These are phyloP conservation scores for Chymomyza fuscimana DNA, from an alignment of 2,888 invertebrate species.

Conservation along the genomic window DNA sequence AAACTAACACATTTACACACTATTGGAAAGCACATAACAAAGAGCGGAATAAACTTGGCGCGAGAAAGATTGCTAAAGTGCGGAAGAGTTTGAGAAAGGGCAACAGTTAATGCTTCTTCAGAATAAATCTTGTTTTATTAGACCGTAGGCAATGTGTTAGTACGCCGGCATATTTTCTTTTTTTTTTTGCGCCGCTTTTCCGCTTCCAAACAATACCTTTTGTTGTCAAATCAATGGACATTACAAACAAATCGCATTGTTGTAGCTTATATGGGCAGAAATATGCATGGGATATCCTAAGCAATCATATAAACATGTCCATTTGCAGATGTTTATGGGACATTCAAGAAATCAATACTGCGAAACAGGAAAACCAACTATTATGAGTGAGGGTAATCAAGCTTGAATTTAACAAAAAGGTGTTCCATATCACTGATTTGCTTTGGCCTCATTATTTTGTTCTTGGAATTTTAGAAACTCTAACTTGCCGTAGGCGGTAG, in stretches of 20 bases:
- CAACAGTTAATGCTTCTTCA: slow-evolving; percentile 72
- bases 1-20: not conserved
- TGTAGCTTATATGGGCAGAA: slow-evolving; percentile 37
- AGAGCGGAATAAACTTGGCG: not conserved
- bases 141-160: slow-evolving; percentile 25
- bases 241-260: slow-evolving; percentile 71
- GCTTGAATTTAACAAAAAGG: not conserved
- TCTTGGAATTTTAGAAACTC: not conserved
- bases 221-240: slow-evolving; percentile 44
- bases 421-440: too few relatives aligned
- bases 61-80: not conserved
- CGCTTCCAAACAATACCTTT: not conserved
- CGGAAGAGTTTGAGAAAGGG: slow-evolving; percentile 38
- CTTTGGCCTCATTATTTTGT: not conserved
- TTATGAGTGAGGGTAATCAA: not conserved
- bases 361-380: not conserved
- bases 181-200: not conserved
- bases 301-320: slow-evolving; percentile 64
- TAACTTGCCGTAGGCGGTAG: too few relatives aligned
- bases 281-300: slow-evolving; percentile 5
- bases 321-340: slow-evolving; percentile 56
- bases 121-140: slow-evolving; percentile 75
- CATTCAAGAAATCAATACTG: not conserved
- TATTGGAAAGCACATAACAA: not conserved
- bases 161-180: not conserved